Base-by-base conservation (phyloP, 2,113 vertebrate species). In the Ceyx cyanopectus region DNA sequence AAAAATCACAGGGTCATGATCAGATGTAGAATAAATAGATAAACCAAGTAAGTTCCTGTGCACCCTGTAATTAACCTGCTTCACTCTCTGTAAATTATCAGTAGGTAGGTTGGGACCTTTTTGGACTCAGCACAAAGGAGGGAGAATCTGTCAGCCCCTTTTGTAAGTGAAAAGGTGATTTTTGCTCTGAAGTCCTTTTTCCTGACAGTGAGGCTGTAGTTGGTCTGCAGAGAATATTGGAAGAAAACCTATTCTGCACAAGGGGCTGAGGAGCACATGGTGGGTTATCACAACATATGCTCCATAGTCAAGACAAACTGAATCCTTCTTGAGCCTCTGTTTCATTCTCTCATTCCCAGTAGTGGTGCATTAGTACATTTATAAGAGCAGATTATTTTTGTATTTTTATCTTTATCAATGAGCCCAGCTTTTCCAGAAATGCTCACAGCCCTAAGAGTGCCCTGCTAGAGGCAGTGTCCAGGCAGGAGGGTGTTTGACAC, bases 211-310 rank as follows among this genome's bases (percentile, higher is more conserved):
- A 74, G 2, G 12, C 40, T 34, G 11, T 13, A 74, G 30, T 50
- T 79, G 21, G 3, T 62, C 56, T 67, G 6, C 54, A 32, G 10
- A 66, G 37, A 62, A 54, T 74, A 80, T 32, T 69, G 23, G 46
- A 88, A 66, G 46, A 7, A 83, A 76, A 41, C 10, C 6, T 0
- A 0, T 41, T 78, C 12, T 48, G 27, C 68, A 56, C n/a, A 51
- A 32, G 9, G n/a, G 26, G 19, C 32, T 80, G 54, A 88, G 80
- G 16, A 80, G 5, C 16, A 8, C 11, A 12, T 34, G 29, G 21
- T 32, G 19, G 16, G 5, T 2, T 1, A 0, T 53, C 30, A n/a
- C 17, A 48, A 20, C 15, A 12, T 14, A 15, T 32, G 22, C 6
- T 76, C 8, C 4, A 4, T 1, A 41, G 8, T 37, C 54, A 70